A percentile compares a stretch with the other conserved stretches of the same genome.
phyloP scores from a whole-genome alignment of 2,113 vertebrate genomes.

The Casuarius casuarius region DNA sequence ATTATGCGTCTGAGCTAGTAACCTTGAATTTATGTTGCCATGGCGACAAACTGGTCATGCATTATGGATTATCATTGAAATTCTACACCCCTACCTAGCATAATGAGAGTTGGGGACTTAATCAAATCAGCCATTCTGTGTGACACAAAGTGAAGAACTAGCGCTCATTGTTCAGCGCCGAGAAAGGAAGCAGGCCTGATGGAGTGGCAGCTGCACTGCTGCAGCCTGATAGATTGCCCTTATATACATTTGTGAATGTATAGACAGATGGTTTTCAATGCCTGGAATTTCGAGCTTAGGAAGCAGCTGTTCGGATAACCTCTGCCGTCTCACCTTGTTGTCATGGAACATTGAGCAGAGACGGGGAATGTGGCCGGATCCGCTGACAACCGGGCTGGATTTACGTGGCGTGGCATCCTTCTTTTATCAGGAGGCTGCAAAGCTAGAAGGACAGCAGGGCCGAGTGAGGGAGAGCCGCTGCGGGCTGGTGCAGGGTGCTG shows the following conservation, averaged over 20 bases:
- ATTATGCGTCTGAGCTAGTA: conserved; percentile 99
- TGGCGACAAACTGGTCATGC: conserved; percentile 99
- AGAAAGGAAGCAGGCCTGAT: conserved; percentile 87
- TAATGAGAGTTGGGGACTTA: conserved; percentile 99
- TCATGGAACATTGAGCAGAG: conserved; percentile 91
- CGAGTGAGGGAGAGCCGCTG: neutral
- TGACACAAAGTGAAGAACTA: conserved; percentile 97
- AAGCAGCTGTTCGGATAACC: conserved; percentile 98
- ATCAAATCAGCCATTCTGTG: conserved; percentile 99
- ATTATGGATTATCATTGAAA: conserved; percentile 99
- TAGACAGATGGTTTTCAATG: conserved; percentile 99
- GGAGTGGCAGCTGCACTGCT: conserved; percentile 91
- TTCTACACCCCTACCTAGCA: conserved; percentile 99
- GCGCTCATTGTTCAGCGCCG: conserved; percentile 89
- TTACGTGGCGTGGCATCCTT: conserved; percentile 59
- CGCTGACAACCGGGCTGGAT: conserved; percentile 63
- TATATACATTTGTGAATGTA: conserved; percentile 93
- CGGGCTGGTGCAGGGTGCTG: neutral
- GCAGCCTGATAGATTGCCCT: conserved; percentile 96
- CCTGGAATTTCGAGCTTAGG: conserved; percentile 92
- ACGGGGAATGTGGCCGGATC: conserved; percentile 86
- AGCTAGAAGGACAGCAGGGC: neutral
- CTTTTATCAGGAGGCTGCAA: neutral
- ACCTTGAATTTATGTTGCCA: conserved; percentile 99
- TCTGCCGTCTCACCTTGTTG: conserved; percentile 98